Percentiles rank a stretch among this genome's conserved stretches.
These are phyloP conservation scores for Lasioglossum albipes DNA, from an alignment of 1,140 invertebrate genomes.

Conservation along the genomic window DNA sequence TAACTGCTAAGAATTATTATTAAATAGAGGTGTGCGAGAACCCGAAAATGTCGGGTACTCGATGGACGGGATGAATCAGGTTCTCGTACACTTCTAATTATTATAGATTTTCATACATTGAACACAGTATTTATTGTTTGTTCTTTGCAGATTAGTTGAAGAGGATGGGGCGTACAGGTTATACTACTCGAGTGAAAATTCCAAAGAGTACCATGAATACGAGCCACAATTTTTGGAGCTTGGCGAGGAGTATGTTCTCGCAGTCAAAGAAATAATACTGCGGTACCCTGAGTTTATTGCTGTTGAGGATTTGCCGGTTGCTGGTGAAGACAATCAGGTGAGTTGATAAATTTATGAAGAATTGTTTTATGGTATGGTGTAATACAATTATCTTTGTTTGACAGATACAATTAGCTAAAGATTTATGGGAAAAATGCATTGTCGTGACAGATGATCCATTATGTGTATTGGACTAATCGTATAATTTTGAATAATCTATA, in stretches of 20 bases:
- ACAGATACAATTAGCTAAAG: conserved; percentile 82
- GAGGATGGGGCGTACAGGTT: conserved; percentile 82
- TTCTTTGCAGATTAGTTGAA: conserved; percentile 82
- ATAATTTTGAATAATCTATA: conserved; percentile 12
- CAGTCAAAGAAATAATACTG: conserved; percentile 86
- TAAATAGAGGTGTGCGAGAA: too few relatives aligned
- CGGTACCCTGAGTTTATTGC: conserved; percentile 88
- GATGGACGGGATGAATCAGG: too few relatives aligned
- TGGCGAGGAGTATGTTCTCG: conserved; percentile 83
- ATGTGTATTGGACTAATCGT: conserved; percentile 43
- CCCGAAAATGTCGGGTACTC: too few relatives aligned
- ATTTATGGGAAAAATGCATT: conserved; percentile 87
- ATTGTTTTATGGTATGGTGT: conserved; percentile 21
- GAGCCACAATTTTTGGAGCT: conserved; percentile 90
- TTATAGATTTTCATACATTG: not conserved
- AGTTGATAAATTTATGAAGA: not conserved
- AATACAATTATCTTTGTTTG: conserved; percentile 58
- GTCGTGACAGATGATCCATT: conserved; percentile 83
- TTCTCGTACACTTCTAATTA: too few relatives aligned
- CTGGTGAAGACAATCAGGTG: conserved; percentile 84
- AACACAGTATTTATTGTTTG: not conserved
- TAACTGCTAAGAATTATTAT: conserved; percentile 62
- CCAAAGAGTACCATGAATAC: conserved; percentile 89
- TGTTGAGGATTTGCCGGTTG: conserved; percentile 86
- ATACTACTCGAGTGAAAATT: conserved; percentile 92